Conservation (phyloP, 2,888 invertebrate species). For the Andricus curvator region DNA sequence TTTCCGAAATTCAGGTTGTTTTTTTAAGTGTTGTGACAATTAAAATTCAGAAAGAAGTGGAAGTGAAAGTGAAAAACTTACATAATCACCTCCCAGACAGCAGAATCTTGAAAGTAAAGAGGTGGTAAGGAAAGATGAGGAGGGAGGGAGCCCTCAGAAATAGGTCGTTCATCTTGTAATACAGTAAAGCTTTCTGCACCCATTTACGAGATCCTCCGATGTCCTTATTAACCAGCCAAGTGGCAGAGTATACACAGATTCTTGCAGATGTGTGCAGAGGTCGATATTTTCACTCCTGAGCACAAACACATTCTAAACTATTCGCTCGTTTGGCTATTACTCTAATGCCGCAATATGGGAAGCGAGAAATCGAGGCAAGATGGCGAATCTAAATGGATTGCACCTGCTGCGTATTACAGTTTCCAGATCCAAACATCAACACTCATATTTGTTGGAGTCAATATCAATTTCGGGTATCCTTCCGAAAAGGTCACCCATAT, state of each 20-base stretch:
- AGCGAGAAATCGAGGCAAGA: constrained; percentile 2
- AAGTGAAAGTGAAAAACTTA: too few species aligned
- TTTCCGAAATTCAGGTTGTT: too few species aligned
- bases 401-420: constrained; percentile 12
- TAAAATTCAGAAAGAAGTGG: too few species aligned
- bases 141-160: constrained; percentile 17
- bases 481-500: too few species aligned
- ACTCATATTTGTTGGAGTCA: too few species aligned
- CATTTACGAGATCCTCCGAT: constrained; percentile 34
- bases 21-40: too few species aligned
- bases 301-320: constrained; percentile 11
- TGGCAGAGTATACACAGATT: constrained; percentile 21
- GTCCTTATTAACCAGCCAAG: constrained; percentile 36
- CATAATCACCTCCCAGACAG: not conserved
- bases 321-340: constrained; percentile 22
- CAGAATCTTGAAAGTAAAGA: constrained; percentile 21
- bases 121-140: constrained; percentile 11
- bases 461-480: too few species aligned
- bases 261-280: constrained; percentile 4
- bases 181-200: constrained; percentile 31
- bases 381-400: constrained; percentile 29
- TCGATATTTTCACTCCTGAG: constrained; percentile 21
- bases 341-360: constrained; percentile 27
- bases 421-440: not conserved
- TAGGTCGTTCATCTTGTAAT: constrained; percentile 39